Evolutionary conservation across 2,113 vertebrate species (phyloP), one percentile per base, ranked within the genome.

Genomic region (Dicaeum eximium): DNA sequence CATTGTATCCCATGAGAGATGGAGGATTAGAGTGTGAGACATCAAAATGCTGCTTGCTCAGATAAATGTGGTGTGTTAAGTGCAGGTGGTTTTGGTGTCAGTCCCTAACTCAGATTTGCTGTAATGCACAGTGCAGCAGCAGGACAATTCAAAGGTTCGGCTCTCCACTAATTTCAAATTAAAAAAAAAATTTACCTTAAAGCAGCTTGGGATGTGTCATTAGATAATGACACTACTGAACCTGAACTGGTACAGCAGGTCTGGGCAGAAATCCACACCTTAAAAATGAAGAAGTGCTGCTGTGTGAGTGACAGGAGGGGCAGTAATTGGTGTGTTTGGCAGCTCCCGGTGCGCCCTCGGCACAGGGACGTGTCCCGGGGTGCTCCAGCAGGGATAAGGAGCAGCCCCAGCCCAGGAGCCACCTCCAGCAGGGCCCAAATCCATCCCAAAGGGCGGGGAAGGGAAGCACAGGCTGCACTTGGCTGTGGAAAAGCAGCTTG

Each of bases 251-350:
- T 75, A 4, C 57, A 42, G 95, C 95, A 92, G 90, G 96, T 95
- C 84, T 58, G 78, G 83, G 86, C 95, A 93, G 92, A 69, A 78
- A 19, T 24, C 62, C 95, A 88, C 91, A 60, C 95, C 96, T 96
- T 60, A 21, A 13, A 64, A 60, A 65, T 40, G 3, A 30, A 83
- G 2, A n/a, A 31, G 90, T 30, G 71, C 80, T 90, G 95, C 74
- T 14, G 3, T 65, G 48, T 42, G 57, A 45, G 81, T 62, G 85
- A 22, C 88, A 73, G 11, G 71, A 16, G 7, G 66, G 78, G 87
- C 87, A 56, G 87, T 5, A 14, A 23, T 11, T 13, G 62, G n/a
- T 67, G 70, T 30, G 87, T 27, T 48, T 3, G 70, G 19, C 38
- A 5, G 88, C 75, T 57, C 73, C 53, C 0, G 4, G 3, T 38